Evolutionary conservation across 2,113 vertebrate species (phyloP).

Genomic region (Anas platyrhynchos): DNA sequence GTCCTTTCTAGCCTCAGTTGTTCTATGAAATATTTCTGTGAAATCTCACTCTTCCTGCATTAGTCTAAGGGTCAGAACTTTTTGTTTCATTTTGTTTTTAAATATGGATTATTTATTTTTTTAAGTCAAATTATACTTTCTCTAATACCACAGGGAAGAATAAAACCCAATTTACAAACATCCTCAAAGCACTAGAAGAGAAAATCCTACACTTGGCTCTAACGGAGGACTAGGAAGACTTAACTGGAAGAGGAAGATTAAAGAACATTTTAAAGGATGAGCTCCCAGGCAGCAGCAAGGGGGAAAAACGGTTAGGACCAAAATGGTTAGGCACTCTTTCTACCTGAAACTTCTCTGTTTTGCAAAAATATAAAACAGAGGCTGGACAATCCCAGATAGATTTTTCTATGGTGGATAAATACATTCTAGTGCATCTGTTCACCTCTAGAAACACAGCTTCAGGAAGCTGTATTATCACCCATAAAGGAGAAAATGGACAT

Average conservation of each 20-base stretch:
- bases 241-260: neutral
- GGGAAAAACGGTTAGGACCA: neutral
- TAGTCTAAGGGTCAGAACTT: neutral
- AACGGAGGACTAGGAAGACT: neutral
- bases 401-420: neutral
- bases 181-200: neutral
- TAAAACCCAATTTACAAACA: neutral
- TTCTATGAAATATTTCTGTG: neutral
- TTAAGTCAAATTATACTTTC: neutral
- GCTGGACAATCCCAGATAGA: neutral
- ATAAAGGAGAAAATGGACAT: neutral
- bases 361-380: neutral
- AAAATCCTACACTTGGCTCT: neutral
- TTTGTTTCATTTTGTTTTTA: neutral
- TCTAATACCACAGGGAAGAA: neutral
- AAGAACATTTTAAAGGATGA: neutral
- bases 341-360: neutral
- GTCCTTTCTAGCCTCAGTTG: neutral
- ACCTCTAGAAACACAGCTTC: neutral
- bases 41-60: neutral
- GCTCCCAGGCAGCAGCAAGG: neutral
- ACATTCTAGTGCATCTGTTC: neutral
- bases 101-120: neutral
- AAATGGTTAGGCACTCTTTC: neutral
- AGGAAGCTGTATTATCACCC: neutral